Conservation (phyloP, 2,797 vertebrate species). For the Rallus crepitans region DNA sequence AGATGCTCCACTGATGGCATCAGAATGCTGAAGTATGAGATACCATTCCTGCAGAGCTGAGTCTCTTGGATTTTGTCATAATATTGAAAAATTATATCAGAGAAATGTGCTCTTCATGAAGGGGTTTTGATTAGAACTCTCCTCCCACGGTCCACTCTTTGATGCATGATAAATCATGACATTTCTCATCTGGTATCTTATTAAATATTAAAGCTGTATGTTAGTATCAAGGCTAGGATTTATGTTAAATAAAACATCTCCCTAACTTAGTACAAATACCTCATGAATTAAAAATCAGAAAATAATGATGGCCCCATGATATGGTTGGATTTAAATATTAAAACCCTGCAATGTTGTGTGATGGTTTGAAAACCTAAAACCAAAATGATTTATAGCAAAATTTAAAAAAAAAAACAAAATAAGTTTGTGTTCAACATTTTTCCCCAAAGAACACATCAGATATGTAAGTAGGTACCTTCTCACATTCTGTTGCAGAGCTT, state of each 20-base stretch:
- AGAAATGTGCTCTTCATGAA: not conserved
- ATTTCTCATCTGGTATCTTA: not conserved
- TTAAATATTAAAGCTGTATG: not conserved
- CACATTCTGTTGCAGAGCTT: not conserved
- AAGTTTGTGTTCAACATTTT: not conserved
- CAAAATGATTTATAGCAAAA: not conserved
- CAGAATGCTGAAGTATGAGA: not conserved
- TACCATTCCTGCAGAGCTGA: not conserved
- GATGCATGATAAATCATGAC: not conserved
- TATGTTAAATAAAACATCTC: not conserved
- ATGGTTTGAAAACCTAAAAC: not conserved
- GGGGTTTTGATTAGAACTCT: not conserved
- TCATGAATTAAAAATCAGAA: not conserved
- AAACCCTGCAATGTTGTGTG: not conserved
- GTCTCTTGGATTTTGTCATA: not conserved
- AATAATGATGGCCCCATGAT: not conserved
- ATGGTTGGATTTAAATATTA: not conserved
- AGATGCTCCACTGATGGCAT: not conserved
- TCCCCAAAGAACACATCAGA: not conserved
- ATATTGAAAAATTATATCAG: not conserved
- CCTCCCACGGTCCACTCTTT: not conserved
- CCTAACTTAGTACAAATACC: not conserved
- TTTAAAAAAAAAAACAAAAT: rapidly evolving
- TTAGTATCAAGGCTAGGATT: not conserved
- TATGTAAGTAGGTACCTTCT: not conserved